phyloP scores from a whole-genome alignment of 1,140 invertebrate species.

The Limonius californicus region DNA sequence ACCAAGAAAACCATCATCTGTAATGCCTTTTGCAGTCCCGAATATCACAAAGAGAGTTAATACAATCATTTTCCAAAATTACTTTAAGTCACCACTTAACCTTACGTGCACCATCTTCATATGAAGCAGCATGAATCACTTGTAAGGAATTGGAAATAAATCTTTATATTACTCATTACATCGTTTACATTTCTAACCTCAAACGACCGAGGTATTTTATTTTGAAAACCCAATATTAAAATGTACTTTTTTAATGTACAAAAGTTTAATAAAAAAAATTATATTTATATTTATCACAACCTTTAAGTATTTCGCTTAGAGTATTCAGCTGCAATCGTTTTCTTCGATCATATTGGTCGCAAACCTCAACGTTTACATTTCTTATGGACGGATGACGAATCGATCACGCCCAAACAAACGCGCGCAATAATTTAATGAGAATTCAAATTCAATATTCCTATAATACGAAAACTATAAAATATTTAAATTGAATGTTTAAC shows the following conservation, averaged over 20 bases:
- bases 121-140: too few species aligned
- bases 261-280: too few species aligned
- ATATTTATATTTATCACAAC: too few species aligned
- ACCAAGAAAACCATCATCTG: background rate
- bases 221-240: too few species aligned
- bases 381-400: constrained; percentile 6
- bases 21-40: background rate
- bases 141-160: too few species aligned
- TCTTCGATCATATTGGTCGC: too few species aligned
- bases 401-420: background rate
- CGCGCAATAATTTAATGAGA: background rate
- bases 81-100: background rate
- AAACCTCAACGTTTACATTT: background rate
- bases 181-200: background rate
- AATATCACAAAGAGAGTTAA: background rate
- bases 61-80: background rate
- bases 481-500: too few species aligned
- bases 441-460: too few species aligned
- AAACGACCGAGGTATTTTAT: too few species aligned
- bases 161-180: background rate
- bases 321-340: background rate
- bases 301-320: background rate
- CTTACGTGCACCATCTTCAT: too few species aligned
- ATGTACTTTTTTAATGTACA: too few species aligned
- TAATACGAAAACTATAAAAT: too few species aligned